These are phyloP conservation scores for Bos taurus DNA, from an alignment of 2,113 vertebrate genomes.

Conservation along the genomic window ARS-UCD2.0 NC_037328.1:5318001-5318500, in stretches of 20 bases:
- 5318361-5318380: background rate
- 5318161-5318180: background rate
- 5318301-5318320: background rate
- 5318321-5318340: background rate
- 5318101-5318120: rapidly evolving
- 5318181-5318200: background rate
- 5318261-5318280: background rate
- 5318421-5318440: background rate
- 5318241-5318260: background rate
- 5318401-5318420: background rate
- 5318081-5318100: background rate
- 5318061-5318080: background rate
- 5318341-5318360: background rate
- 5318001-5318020: background rate
- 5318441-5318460: background rate
- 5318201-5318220: background rate
- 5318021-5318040: background rate
- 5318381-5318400: background rate
- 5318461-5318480: background rate
- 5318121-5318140: background rate
- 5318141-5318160: background rate
- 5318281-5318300: background rate
- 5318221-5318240: background rate
- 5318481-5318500: background rate
- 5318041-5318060: background rate